A percentile compares a stretch with the other conserved stretches of the same genome.
Evolutionary conservation across 2,888 invertebrate species (phyloP).

Genomic region (Cordilura impudica): DNA sequence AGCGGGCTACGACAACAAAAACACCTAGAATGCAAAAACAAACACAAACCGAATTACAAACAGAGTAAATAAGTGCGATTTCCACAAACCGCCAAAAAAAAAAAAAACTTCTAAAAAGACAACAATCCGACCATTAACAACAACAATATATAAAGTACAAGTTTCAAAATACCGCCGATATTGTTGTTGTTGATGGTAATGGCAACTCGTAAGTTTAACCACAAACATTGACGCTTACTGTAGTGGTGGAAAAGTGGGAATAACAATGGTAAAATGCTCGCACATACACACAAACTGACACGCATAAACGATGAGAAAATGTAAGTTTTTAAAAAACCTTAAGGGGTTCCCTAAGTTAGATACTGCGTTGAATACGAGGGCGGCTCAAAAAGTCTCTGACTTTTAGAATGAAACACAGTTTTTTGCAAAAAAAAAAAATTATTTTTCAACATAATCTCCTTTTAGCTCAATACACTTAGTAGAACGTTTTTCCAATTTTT

Average conservation of each 20-base stretch:
- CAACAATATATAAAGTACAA: conserved; percentile 18
- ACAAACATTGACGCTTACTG: conserved; percentile 51
- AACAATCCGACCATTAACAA: conserved; percentile 40
- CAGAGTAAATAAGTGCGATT: conserved; percentile 44
- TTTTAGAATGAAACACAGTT: no score
- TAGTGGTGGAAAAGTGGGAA: conserved; percentile 55
- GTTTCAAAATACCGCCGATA: conserved; percentile 17
- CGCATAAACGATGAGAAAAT: conserved; percentile 57
- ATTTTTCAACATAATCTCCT: no score
- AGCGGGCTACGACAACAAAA: conserved; percentile 20
- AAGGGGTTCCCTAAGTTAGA: conserved; percentile 28
- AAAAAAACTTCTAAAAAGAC: conserved; percentile 40
- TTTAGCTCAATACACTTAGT: no score
- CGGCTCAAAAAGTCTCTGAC: no score
- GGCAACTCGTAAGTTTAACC: conserved; percentile 57
- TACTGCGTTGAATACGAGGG: conserved; percentile 45
- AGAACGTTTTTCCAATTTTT: no score
- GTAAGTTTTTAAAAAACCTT: conserved; percentile 30
- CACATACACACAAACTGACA: conserved; percentile 40
- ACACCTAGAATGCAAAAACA: conserved; percentile 12
- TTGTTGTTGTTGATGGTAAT: conserved; percentile 20
- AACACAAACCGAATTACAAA: background rate
- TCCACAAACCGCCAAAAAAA: conserved; percentile 54
- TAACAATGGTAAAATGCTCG: conserved; percentile 48
- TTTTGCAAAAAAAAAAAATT: no score